Conservation (phyloP, 1,140 invertebrate genomes). For the Drosophila willistoni region DNA sequence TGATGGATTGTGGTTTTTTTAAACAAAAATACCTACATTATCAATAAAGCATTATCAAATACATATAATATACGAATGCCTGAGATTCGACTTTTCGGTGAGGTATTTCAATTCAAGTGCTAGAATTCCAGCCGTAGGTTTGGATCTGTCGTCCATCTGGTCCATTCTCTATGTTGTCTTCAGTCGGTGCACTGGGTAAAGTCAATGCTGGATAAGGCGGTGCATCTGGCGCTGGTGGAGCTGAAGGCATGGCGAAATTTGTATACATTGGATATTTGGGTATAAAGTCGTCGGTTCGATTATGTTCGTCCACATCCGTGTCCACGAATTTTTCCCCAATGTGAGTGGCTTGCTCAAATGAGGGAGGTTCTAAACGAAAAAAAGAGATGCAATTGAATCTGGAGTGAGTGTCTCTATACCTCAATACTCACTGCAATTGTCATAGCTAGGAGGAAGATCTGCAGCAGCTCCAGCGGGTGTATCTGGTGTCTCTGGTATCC, state of each 20-base stretch:
- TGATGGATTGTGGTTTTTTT: too few species aligned
- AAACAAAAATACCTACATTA: not conserved
- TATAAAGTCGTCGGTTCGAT: constrained; percentile 69
- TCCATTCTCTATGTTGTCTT: not conserved
- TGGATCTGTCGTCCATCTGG: not conserved
- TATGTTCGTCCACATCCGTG: constrained; percentile 61
- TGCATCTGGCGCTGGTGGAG: constrained; percentile 31
- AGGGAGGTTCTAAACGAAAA: constrained; percentile 58
- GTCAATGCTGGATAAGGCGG: constrained; percentile 20
- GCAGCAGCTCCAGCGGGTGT: constrained; percentile 59
- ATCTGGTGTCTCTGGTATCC: constrained; percentile 70
- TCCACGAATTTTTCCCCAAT: constrained; percentile 64
- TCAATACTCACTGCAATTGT: constrained; percentile 58
- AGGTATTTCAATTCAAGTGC: not conserved
- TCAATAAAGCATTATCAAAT: not conserved
- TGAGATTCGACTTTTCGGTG: not conserved
- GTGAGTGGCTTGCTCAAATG: constrained; percentile 69
- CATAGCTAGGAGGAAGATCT: constrained; percentile 67
- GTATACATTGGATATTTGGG: constrained; percentile 77
- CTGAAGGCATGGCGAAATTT: constrained; percentile 63
- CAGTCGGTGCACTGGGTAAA: constrained; percentile 34
- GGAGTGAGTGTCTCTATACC: not conserved
- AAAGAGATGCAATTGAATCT: not conserved
- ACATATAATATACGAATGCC: not conserved
- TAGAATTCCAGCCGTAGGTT: constrained; percentile 41